A percentile compares a stretch with the other conserved stretches of the same genome.
phyloP scores from a whole-genome alignment of 2,888 invertebrate species.

The Chrysodeixis includens region DNA sequence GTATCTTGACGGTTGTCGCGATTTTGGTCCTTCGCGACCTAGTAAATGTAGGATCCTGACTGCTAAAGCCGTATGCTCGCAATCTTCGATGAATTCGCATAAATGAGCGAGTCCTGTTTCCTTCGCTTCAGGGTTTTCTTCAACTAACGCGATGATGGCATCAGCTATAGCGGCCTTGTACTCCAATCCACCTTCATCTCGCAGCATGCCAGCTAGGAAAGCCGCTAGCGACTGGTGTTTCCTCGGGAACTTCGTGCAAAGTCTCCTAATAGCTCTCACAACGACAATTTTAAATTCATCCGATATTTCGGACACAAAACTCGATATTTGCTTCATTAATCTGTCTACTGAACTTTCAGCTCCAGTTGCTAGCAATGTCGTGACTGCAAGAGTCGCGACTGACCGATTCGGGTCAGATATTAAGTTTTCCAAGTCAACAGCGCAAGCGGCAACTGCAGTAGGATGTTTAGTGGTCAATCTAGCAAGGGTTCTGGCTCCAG shows the following conservation, averaged over 20 bases:
- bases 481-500: constrained; percentile 99
- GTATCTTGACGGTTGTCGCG: constrained; percentile 96
- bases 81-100: constrained; percentile 99
- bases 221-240: constrained; percentile 99
- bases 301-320: constrained; percentile 99
- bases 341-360: constrained; percentile 99
- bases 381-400: constrained; percentile 99
- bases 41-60: constrained; percentile 98
- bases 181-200: constrained; percentile 98
- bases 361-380: constrained; percentile 99
- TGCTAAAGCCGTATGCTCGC: constrained; percentile 98
- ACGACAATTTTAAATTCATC: constrained; percentile 99
- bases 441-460: constrained; percentile 98
- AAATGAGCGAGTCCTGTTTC: constrained; percentile 98
- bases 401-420: constrained; percentile 99
- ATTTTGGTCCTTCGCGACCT: constrained; percentile 98
- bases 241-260: constrained; percentile 98
- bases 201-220: constrained; percentile 98
- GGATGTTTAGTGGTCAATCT: constrained; percentile 99
- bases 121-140: constrained; percentile 99
- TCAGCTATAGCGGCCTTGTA: constrained; percentile 99
- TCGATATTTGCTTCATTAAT: constrained; percentile 99
- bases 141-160: constrained; percentile 98
- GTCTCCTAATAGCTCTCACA: constrained; percentile 96
- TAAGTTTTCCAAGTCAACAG: constrained; percentile 98